Percentiles rank a stretch among this genome's conserved stretches.
Conservation (phyloP, 2,797 vertebrate species). For the Enteromius anoplus region DNA sequence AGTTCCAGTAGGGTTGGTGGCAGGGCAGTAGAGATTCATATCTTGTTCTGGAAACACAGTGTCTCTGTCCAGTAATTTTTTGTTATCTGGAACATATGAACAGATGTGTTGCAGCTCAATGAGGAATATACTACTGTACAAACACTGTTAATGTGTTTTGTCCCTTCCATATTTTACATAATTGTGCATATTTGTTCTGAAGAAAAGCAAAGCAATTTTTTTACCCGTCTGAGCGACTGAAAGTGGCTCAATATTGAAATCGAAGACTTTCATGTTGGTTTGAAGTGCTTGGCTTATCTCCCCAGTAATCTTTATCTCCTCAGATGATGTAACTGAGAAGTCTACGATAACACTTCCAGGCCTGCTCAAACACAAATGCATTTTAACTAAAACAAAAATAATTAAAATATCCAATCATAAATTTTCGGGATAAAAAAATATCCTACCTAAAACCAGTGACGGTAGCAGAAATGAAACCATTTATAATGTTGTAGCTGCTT, state of each 20-base stretch:
- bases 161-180: neutral
- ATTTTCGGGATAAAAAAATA: neutral
- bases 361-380: slow-evolving; percentile 67
- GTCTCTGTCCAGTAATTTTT: neutral
- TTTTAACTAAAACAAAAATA: neutral
- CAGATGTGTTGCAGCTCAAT: slow-evolving; percentile 19
- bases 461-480: neutral
- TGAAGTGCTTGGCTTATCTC: slow-evolving; percentile 61
- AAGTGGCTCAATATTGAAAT: slow-evolving; percentile 46
- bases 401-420: neutral
- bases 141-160: neutral
- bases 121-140: neutral
- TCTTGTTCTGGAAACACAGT: slow-evolving; percentile 41
- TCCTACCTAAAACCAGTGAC: slow-evolving; percentile 11
- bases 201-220: neutral
- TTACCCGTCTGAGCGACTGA: slow-evolving; percentile 10
- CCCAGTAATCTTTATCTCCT: slow-evolving; percentile 39
- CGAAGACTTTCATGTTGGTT: slow-evolving; percentile 27
- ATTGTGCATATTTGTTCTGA: neutral
- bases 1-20: neutral
- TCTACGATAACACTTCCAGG: slow-evolving; percentile 76
- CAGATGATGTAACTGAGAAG: slow-evolving; percentile 65
- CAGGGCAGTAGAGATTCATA: slow-evolving; percentile 52
- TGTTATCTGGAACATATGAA: neutral
- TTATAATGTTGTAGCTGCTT: neutral